These are phyloP conservation scores for Drosophila infuscata DNA, from an alignment of 2,888 invertebrate species.

Conservation along the genomic window DNA sequence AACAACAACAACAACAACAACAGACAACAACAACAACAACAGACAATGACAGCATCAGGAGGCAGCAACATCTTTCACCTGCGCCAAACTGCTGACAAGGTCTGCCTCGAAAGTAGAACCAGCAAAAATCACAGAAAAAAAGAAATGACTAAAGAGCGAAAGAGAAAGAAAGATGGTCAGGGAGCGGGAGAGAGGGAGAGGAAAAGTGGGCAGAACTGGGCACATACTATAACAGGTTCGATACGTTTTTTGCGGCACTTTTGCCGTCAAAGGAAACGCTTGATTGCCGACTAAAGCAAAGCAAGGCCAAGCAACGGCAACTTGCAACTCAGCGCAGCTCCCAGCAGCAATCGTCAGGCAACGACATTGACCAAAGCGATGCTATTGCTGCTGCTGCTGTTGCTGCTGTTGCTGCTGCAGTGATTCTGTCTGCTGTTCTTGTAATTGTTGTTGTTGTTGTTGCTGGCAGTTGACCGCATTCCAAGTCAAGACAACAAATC, in stretches of 20 bases:
- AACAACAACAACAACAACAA: slow-evolving; percentile 30
- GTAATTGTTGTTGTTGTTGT: slow-evolving; percentile 21
- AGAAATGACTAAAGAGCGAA: background rate
- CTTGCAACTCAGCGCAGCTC: slow-evolving; percentile 21
- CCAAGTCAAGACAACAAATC: slow-evolving; percentile 67
- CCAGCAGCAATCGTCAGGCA: slow-evolving; percentile 35
- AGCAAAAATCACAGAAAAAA: slow-evolving; percentile 7
- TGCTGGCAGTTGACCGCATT: slow-evolving; percentile 71
- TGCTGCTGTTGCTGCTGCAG: slow-evolving; percentile 27
- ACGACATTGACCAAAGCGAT: slow-evolving; percentile 71
- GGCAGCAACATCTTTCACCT: slow-evolving; percentile 56
- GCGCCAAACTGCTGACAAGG: slow-evolving; percentile 43
- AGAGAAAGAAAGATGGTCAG: slow-evolving; percentile 3
- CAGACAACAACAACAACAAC: slow-evolving; percentile 29
- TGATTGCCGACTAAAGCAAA: slow-evolving; percentile 69
- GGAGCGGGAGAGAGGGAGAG: no score
- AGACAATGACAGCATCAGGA: slow-evolving; percentile 60
- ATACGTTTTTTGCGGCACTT: slow-evolving; percentile 74
- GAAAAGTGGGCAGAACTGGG: background rate
- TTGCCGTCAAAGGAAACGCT: slow-evolving; percentile 73
- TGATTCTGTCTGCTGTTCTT: slow-evolving; percentile 28
- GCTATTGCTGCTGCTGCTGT: slow-evolving; percentile 30
- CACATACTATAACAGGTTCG: slow-evolving; percentile 70
- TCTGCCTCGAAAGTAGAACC: slow-evolving; percentile 38
- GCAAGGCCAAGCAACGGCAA: slow-evolving; percentile 77